Evolutionary conservation across 2,113 vertebrate species (phyloP).

Genomic region (Neogobius melanostomus): DNA sequence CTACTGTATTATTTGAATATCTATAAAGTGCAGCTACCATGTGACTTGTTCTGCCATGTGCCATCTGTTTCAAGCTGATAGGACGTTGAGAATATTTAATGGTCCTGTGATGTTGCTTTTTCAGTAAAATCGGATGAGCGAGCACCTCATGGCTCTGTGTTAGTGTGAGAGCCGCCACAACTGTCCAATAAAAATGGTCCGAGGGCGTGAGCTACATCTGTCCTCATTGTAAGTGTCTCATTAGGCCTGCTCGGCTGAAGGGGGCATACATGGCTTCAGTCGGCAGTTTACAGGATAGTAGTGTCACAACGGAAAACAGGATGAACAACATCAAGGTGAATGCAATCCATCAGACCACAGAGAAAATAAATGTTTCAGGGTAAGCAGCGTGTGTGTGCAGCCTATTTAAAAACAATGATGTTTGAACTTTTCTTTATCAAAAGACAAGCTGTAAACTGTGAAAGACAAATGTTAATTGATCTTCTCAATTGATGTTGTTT

Average conservation of each 20-base stretch:
- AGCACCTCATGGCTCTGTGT: conserved; percentile 49
- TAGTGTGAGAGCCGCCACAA: conserved; percentile 36
- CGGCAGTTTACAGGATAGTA: conserved; percentile 50
- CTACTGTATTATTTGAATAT: background rate
- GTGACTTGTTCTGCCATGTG: conserved; percentile 18
- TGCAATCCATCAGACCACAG: conserved; percentile 56
- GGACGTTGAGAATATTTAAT: conserved; percentile 41
- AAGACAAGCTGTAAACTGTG: background rate
- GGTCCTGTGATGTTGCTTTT: conserved; percentile 26
- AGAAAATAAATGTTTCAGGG: conserved; percentile 44
- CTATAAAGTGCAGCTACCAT: conserved; percentile 5
- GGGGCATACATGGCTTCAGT: conserved; percentile 44
- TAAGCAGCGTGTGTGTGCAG: background rate
- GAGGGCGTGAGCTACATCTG: conserved; percentile 60
- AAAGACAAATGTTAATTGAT: background rate
- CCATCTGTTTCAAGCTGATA: conserved; percentile 23
- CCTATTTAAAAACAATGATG: background rate
- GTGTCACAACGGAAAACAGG: conserved; percentile 50
- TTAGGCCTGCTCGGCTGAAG: conserved; percentile 56
- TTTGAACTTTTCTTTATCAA: too few species aligned
- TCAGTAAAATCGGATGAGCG: conserved; percentile 45
- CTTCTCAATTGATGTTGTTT: too few species aligned
- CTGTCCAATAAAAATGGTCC: conserved; percentile 54
- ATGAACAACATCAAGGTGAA: conserved; percentile 70
- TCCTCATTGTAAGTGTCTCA: conserved; percentile 65